A percentile compares a stretch with the other conserved stretches of the same genome.
phyloP scores from a whole-genome alignment of 2,797 vertebrate genomes.

The Bryconaethiops microstoma region DNA sequence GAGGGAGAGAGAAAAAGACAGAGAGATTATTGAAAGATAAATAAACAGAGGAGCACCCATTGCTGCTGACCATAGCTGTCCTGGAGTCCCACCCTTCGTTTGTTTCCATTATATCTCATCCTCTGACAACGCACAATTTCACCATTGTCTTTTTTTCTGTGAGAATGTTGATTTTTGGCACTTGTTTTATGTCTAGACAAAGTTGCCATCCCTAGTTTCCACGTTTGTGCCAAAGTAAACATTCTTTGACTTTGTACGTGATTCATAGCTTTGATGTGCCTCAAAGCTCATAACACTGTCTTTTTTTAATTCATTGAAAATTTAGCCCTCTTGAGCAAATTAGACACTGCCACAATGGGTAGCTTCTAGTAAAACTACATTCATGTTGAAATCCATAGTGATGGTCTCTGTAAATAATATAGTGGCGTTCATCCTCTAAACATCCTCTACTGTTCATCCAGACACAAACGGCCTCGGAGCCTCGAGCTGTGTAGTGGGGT shows the following conservation, averaged over 20 bases:
- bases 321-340: background rate
- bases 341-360: background rate
- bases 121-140: constrained; percentile 33
- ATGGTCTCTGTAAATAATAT: background rate
- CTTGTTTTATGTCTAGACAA: constrained; percentile 37
- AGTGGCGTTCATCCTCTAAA: background rate
- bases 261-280: constrained; percentile 5
- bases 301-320: constrained; percentile 20
- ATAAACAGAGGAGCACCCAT: constrained; percentile 42
- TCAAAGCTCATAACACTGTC: background rate
- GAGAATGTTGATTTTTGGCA: constrained; percentile 24
- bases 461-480: constrained; percentile 28
- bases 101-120: constrained; percentile 24
- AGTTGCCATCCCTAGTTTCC: background rate
- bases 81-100: constrained; percentile 8
- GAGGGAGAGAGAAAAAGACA: constrained; percentile 21
- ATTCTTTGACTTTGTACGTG: constrained; percentile 5
- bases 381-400: background rate
- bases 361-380: background rate
- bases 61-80: constrained; percentile 37
- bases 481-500: constrained; percentile 1
- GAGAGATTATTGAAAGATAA: constrained; percentile 51
- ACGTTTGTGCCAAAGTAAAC: constrained; percentile 23
- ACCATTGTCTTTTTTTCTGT: constrained; percentile 35
- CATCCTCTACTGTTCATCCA: constrained; percentile 18